Evolutionary conservation across 2,113 vertebrate genomes (phyloP).

Genomic region (Hypanus sabinus): DNA sequence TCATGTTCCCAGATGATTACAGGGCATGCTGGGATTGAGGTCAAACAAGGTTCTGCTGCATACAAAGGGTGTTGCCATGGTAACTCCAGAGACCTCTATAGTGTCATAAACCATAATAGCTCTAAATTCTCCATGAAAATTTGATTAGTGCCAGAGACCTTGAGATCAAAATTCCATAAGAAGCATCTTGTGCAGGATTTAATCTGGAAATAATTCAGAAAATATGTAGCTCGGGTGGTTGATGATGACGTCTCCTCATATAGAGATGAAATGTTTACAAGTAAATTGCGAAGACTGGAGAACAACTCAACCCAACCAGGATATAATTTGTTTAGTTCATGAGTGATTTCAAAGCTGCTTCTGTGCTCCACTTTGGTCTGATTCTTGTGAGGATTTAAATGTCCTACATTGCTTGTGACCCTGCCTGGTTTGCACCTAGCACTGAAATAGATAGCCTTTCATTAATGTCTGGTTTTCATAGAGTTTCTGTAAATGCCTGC

Average conservation of each 20-base stretch:
- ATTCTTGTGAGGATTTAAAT: not conserved
- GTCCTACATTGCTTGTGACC: not conserved
- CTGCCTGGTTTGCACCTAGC: not conserved
- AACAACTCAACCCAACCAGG: no score
- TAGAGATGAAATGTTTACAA: no score
- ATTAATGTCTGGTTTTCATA: not conserved
- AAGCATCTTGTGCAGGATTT: not conserved
- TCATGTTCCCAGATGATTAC: not conserved
- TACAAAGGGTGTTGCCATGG: not conserved
- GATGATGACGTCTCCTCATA: no score
- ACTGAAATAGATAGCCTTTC: not conserved
- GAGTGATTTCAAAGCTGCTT: not conserved
- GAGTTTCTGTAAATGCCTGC: no score
- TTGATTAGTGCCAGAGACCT: not conserved
- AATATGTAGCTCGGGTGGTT: no score
- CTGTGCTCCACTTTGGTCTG: not conserved
- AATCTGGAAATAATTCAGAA: no score
- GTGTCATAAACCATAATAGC: not conserved
- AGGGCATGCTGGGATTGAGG: not conserved
- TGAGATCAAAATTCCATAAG: not conserved
- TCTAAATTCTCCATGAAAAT: not conserved
- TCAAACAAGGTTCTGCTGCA: not conserved
- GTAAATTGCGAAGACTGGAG: no score
- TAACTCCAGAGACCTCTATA: conserved; percentile 7
- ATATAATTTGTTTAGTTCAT: not conserved